Percentiles rank a stretch among this genome's conserved stretches.
Conservation (phyloP, 2,888 invertebrate species). For the Mythimna loreyi region DNA sequence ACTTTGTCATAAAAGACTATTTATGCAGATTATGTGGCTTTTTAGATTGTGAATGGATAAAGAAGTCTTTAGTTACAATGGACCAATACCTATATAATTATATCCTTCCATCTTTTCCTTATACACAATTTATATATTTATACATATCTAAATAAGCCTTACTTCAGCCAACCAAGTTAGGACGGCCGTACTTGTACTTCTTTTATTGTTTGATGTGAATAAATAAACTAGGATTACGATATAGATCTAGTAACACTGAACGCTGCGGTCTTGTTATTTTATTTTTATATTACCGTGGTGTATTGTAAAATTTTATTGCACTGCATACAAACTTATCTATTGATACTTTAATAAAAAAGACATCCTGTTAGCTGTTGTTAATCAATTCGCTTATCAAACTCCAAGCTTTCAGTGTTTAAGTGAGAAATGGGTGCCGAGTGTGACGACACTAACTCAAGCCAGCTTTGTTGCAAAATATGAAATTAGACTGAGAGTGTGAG, state of each 20-base stretch:
- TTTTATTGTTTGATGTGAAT: not conserved
- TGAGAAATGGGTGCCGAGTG: constrained; percentile 26
- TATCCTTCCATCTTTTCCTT: no score
- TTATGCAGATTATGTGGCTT: constrained; percentile 2
- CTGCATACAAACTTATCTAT: no score
- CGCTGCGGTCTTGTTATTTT: not conserved
- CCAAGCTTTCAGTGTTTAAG: not conserved
- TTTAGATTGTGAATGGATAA: not conserved
- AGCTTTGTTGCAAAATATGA: not conserved
- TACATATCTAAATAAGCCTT: no score
- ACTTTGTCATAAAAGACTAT: not conserved
- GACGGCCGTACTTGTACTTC: no score
- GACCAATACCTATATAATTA: not conserved
- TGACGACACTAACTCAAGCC: not conserved
- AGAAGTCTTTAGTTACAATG: constrained; percentile 4
- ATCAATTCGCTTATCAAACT: constrained; percentile 2
- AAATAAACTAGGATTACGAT: no score
- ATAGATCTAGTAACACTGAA: no score
- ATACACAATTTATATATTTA: no score
- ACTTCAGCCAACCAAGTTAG: no score
- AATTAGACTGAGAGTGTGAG: not conserved
- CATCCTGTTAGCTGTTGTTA: no score
- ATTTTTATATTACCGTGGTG: no score
- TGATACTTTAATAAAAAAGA: no score
- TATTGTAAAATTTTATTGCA: no score